Conservation (phyloP, 2,797 vertebrate species). For the Alectoris magna region DNA sequence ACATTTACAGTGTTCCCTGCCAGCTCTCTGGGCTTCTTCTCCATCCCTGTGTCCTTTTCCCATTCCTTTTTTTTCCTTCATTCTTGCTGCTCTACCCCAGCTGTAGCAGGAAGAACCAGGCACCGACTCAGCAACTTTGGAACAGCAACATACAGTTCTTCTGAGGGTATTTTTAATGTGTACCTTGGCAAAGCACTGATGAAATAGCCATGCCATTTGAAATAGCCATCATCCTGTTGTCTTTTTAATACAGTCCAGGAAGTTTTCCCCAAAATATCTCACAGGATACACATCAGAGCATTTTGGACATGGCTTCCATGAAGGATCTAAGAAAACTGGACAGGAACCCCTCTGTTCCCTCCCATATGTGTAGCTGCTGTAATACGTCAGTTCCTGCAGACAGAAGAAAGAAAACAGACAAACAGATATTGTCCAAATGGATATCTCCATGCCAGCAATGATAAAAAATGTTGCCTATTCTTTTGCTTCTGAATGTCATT, state of each 20-base stretch:
- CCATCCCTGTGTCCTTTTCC: not conserved
- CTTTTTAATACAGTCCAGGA: not conserved
- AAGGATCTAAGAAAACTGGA: not conserved
- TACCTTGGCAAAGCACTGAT: not conserved
- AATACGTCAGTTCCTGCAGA: not conserved
- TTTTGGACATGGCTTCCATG: not conserved
- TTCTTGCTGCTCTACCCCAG: not conserved
- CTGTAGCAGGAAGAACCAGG: not conserved
- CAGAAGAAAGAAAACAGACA: not conserved
- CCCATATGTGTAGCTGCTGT: not conserved
- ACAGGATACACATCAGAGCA: not conserved
- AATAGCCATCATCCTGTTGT: not conserved
- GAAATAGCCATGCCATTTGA: not conserved
- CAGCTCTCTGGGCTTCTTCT: not conserved
- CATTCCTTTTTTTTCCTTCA: not conserved
- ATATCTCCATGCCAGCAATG: not conserved
- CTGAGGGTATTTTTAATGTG: not conserved
- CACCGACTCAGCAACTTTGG: not conserved
- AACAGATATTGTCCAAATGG: not conserved
- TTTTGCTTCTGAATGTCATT: constrained; percentile 31
- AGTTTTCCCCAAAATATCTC: not conserved
- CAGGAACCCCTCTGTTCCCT: not conserved
- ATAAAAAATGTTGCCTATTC: constrained; percentile 17
- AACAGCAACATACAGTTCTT: not conserved
- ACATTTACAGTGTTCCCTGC: not conserved